Evolutionary conservation across 1,140 invertebrate species (phyloP).

Genomic region (Drosophila baimaii): DNA sequence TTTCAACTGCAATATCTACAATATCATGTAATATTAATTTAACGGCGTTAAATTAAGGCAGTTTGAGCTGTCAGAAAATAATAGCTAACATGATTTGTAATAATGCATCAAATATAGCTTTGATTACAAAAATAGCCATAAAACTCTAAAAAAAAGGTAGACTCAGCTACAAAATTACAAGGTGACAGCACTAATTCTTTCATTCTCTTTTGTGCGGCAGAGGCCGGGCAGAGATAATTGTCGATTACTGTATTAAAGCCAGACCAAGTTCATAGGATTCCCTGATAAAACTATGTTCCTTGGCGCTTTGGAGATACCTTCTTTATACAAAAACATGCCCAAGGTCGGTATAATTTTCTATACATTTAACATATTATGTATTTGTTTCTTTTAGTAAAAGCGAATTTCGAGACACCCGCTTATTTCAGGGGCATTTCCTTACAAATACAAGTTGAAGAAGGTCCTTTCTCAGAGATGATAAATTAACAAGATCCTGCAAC

Average conservation of each 20-base stretch:
- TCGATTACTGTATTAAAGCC: too few species aligned
- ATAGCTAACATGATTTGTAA: too few species aligned
- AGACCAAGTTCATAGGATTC: background rate
- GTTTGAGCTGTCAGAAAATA: too few species aligned
- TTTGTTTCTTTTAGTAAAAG: background rate
- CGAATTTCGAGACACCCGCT: background rate
- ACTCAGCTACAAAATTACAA: too few species aligned
- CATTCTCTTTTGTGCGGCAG: too few species aligned
- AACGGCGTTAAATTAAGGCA: background rate
- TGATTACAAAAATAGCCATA: too few species aligned
- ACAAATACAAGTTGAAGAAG: background rate
- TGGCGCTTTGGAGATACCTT: background rate
- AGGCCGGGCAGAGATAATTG: too few species aligned
- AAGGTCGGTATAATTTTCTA: background rate
- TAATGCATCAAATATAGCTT: too few species aligned
- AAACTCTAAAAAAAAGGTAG: too few species aligned
- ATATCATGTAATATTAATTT: background rate
- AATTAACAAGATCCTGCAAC: slow-evolving; percentile 1
- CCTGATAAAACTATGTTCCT: background rate
- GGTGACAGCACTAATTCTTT: too few species aligned
- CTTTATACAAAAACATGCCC: background rate
- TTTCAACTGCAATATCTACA: background rate
- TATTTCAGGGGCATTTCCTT: background rate
- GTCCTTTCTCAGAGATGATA: background rate
- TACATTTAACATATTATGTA: background rate